These are phyloP conservation scores for Actinia tenebrosa DNA, from an alignment of 64 coral and sea anemone genomes.

Conservation along the genomic window DNA sequence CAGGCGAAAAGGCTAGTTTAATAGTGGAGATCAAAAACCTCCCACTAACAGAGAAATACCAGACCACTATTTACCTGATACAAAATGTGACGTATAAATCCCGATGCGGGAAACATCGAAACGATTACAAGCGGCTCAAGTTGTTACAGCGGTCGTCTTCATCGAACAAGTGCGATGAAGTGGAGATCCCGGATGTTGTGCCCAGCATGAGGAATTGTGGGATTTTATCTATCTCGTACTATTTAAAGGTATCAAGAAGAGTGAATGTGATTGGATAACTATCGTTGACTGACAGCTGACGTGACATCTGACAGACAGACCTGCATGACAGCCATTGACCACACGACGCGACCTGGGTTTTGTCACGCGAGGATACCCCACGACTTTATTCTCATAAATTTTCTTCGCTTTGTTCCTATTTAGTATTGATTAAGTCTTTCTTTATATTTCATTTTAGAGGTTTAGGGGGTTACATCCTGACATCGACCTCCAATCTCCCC, in stretches of 20 bases:
- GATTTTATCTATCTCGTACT: constrained; percentile 72
- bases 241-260: constrained; percentile 60
- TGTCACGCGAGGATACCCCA: too few relatives aligned
- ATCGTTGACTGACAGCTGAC: neutral
- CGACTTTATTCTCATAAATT: too few relatives aligned
- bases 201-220: constrained; percentile 86
- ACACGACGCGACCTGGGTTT: neutral
- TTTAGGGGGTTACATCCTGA: too few relatives aligned
- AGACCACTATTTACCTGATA: constrained; percentile 57
- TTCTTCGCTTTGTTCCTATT: too few relatives aligned
- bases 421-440: too few relatives aligned
- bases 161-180: constrained; percentile 52
- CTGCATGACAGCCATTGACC: neutral
- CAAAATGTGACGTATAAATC: constrained; percentile 69
- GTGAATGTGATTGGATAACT: neutral
- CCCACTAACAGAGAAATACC: constrained; percentile 57
- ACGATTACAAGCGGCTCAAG: constrained; percentile 42
- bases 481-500: too few relatives aligned
- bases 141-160: constrained; percentile 56
- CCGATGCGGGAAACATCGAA: constrained; percentile 63
- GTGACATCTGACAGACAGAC: neutral
- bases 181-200: constrained; percentile 83
- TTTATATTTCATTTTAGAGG: too few relatives aligned
- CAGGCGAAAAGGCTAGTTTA: constrained; percentile 50
- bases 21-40: constrained; percentile 69